Evolutionary conservation across 2,888 invertebrate genomes (phyloP).

Genomic region (Phasia obesa): DNA sequence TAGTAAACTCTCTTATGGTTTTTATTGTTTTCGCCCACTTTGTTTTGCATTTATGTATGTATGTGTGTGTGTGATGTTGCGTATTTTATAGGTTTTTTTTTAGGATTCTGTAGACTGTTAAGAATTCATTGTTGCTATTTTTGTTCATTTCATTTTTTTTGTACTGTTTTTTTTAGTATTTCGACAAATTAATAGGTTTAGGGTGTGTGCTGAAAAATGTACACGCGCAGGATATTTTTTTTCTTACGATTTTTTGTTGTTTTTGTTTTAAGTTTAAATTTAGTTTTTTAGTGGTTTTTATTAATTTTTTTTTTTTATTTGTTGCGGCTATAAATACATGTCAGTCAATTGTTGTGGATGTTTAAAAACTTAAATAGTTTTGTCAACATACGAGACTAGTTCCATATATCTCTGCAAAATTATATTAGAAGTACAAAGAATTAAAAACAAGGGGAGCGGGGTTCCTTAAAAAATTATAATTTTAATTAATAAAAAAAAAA

Average conservation of each 20-base stretch:
- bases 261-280: constrained; percentile 19
- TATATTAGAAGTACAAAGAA: no score
- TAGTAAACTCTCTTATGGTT: constrained; percentile 20
- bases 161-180: constrained; percentile 37
- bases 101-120: constrained; percentile 55
- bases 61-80: not conserved
- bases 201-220: constrained; percentile 64
- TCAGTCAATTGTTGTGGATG: not conserved
- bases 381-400: no score
- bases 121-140: constrained; percentile 17
- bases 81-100: not conserved
- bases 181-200: constrained; percentile 63
- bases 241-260: not conserved
- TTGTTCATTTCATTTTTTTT: not conserved
- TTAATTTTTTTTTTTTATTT: not conserved
- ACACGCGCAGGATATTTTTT: constrained; percentile 61
- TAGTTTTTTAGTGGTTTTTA: constrained; percentile 6
- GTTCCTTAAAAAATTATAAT: no score
- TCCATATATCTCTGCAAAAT: no score
- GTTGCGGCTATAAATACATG: not conserved
- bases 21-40: constrained; percentile 49
- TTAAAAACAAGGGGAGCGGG: no score
- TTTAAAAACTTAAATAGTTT: no score
- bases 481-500: no score
- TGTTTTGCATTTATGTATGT: not conserved